phyloP scores from a whole-genome alignment of 2,113 vertebrate species.

The Guaruba guarouba region DNA sequence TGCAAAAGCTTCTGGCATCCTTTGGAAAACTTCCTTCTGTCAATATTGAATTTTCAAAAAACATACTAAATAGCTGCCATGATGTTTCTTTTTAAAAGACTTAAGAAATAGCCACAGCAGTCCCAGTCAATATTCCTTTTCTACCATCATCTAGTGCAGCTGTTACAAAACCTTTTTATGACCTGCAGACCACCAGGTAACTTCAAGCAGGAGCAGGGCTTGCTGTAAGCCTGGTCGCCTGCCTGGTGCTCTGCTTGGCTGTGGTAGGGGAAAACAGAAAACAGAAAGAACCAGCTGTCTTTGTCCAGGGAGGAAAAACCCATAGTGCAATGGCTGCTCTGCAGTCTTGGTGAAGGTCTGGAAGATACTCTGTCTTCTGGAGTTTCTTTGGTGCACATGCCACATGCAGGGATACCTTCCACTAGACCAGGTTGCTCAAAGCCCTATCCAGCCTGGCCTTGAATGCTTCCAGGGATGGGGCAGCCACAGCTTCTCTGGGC shows the following conservation, averaged over 20 bases:
- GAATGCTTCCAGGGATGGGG: neutral
- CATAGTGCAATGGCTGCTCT: fast-evolving
- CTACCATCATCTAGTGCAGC: slow-evolving; percentile 21
- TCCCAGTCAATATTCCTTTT: slow-evolving; percentile 40
- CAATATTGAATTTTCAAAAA: slow-evolving; percentile 58
- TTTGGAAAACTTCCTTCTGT: slow-evolving; percentile 64
- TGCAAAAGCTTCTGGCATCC: slow-evolving; percentile 52
- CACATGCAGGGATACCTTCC: neutral
- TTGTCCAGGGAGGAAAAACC: neutral
- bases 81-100: slow-evolving; percentile 41
- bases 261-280: neutral
- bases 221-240: neutral
- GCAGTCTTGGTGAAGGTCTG: neutral
- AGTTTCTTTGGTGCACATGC: neutral
- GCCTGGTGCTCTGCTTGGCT: neutral
- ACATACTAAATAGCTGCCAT: slow-evolving; percentile 27
- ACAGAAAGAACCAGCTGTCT: neutral
- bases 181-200: slow-evolving; percentile 55
- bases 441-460: neutral
- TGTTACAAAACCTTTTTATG: slow-evolving; percentile 10
- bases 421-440: neutral
- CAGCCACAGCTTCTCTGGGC: neutral
- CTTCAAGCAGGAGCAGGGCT: neutral
- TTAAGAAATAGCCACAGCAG: slow-evolving; percentile 18
- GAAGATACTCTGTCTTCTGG: neutral